Conservation (phyloP, 2,113 vertebrate genomes). For the Nibea coibor region DNA sequence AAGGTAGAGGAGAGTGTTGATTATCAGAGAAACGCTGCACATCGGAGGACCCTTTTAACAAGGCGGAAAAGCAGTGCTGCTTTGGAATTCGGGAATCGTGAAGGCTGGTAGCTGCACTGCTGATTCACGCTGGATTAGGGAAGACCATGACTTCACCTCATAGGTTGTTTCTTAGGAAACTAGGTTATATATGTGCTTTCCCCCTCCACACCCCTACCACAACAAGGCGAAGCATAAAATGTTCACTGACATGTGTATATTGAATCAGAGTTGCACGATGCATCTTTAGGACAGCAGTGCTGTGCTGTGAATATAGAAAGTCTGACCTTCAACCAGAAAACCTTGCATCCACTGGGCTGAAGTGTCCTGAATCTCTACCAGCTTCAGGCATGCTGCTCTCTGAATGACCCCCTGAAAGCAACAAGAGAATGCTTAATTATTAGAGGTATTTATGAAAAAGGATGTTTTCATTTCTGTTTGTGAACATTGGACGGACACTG, state of each 20-base stretch:
- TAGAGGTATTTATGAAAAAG: background rate
- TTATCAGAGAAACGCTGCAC: conserved; percentile 67
- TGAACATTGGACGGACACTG: background rate
- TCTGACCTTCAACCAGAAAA: conserved; percentile 32
- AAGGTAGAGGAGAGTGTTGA: conserved; percentile 62
- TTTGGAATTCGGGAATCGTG: conserved; percentile 58
- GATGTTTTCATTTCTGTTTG: background rate
- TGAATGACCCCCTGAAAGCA: background rate
- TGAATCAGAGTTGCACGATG: conserved; percentile 2
- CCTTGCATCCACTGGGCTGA: background rate
- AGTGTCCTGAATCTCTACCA: conserved; percentile 9
- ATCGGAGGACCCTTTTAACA: conserved; percentile 66
- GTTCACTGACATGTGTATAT: background rate
- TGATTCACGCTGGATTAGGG: conserved; percentile 57
- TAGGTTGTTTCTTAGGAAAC: conserved; percentile 35
- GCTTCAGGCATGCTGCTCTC: background rate
- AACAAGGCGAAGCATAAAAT: background rate
- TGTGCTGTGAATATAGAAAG: background rate
- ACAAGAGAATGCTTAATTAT: background rate
- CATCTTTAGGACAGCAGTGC: background rate
- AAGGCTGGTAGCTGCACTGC: conserved; percentile 41
- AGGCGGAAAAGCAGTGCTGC: conserved; percentile 59
- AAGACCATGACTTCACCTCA: conserved; percentile 26
- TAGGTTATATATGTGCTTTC: conserved; percentile 27
- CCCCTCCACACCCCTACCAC: background rate